Base-by-base conservation (phyloP, 1,140 invertebrate species). In the Cheumatopsyche charites region DNA sequence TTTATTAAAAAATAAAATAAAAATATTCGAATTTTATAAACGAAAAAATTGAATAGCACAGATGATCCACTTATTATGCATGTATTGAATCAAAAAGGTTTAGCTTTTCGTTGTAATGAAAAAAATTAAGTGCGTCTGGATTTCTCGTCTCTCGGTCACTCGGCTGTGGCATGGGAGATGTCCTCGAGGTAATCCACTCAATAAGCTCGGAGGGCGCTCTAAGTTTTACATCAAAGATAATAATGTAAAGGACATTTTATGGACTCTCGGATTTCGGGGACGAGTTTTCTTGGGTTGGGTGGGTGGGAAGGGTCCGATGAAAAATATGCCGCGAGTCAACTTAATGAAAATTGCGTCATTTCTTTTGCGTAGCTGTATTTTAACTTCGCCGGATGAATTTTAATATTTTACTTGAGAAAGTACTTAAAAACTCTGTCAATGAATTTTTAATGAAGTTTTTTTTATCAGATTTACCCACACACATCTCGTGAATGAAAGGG, bases 161-260 rank as follows among this genome's bases (percentile, higher is more conserved):
- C 21, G 23, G 55, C 25, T 23, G 17, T 23, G 4, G 17, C 55
- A 3, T 47, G 12, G 43, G 55, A 23, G 9, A 36, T 9, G 23
- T n/a, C 23, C 55, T 58, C 21, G 55, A 58, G 19, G 23, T 58
- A 58, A 58, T 58, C 55, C 55, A 58, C 23, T 58, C 55, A 58
- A 58, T 58, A 58, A 58, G 55, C 55, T 58, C 23, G 55, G 23
- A 55, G 55, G 55, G 23, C 25, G 23, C 55, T 58, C n/a, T 7
- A 58, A 58, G 55, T 58, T 58, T 58, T 58, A 58, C 55, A 58
- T 58, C 55, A 58, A 58, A 58, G 55, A 58, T 58, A 25, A 58
- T 58, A 58, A 58, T 58, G 55, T 58, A 25, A 58, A 58, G 21
- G 55, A 58, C 55, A 58, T 58, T 58, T 58, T 58, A 58, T 58